Percentiles rank a stretch among this genome's conserved stretches.
Evolutionary conservation across 2,888 invertebrate species (phyloP).

Genomic region (Sinelater perroti): DNA sequence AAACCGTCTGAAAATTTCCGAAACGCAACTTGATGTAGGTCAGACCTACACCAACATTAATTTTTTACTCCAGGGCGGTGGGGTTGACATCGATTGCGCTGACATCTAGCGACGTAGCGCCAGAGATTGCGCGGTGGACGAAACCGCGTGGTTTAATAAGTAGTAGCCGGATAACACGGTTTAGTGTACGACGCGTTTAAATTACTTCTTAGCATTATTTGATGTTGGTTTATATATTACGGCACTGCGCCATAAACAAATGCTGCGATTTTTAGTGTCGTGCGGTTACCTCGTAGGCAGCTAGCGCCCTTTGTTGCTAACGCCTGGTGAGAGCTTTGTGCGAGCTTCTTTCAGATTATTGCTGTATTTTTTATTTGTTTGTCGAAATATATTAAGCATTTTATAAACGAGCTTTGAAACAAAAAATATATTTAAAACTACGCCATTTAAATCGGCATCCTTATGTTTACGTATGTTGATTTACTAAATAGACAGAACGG

Average conservation of each 20-base stretch:
- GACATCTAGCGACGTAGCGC: slow-evolving; percentile 48
- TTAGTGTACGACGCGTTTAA: slow-evolving; percentile 33
- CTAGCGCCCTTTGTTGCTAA: too few species aligned
- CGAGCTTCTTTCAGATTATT: too few species aligned
- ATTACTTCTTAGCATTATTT: slow-evolving; percentile 10
- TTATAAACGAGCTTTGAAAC: too few species aligned
- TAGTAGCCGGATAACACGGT: slow-evolving; percentile 38
- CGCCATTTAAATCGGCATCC: too few species aligned
- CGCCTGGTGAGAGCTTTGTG: too few species aligned
- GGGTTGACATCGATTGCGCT: slow-evolving; percentile 41
- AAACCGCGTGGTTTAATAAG: slow-evolving; percentile 40
- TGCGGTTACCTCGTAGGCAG: too few species aligned
- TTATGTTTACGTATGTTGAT: too few species aligned
- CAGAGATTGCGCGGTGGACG: slow-evolving; percentile 49
- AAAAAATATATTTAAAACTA: too few species aligned
- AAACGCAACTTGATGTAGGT: slow-evolving; percentile 27
- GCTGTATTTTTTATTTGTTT: too few species aligned
- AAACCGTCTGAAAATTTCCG: slow-evolving; percentile 15
- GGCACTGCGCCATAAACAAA: neutral
- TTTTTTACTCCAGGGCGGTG: slow-evolving; percentile 35
- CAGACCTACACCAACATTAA: slow-evolving; percentile 39
- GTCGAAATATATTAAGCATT: too few species aligned
- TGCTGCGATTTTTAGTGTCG: too few species aligned
- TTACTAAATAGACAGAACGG: too few species aligned
- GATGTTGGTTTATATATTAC: neutral